A percentile compares a stretch with the other conserved stretches of the same genome.
phyloP scores from a whole-genome alignment of 2,113 vertebrate genomes.

The Alouatta palliata region DNA sequence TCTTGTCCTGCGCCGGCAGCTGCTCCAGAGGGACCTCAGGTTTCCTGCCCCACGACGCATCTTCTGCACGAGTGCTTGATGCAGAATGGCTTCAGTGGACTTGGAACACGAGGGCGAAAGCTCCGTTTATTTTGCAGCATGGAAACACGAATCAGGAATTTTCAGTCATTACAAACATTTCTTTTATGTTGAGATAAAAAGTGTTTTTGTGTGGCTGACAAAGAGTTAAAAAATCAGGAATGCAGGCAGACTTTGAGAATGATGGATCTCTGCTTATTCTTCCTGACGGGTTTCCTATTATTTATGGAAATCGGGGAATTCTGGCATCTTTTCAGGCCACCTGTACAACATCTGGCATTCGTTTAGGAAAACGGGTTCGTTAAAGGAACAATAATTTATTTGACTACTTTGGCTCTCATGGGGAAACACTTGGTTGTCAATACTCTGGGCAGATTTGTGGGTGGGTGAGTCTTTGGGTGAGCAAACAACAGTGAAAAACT shows the following conservation, averaged over 20 bases:
- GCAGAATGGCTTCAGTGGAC: accelerated
- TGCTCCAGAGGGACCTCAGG: background rate
- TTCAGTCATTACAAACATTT: accelerated
- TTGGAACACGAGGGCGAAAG: accelerated
- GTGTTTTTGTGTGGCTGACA: background rate
- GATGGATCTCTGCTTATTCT: conserved; percentile 45
- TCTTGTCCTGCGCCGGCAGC: background rate
- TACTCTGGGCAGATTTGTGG: conserved; percentile 49
- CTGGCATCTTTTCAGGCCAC: conserved; percentile 79
- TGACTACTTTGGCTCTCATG: conserved; percentile 55
- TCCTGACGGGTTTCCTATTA: conserved; percentile 72
- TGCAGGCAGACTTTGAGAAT: conserved; percentile 62
- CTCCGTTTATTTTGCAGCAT: accelerated
- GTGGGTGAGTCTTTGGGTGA: background rate
- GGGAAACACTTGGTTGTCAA: conserved; percentile 66
- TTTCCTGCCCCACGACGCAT: accelerated
- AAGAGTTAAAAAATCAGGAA: conserved; percentile 82
- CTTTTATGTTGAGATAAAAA: background rate
- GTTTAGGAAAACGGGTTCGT: conserved; percentile 66
- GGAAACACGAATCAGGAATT: background rate
- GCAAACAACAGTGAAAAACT: background rate
- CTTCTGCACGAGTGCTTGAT: accelerated
- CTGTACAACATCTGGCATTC: conserved; percentile 82
- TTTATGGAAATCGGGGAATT: conserved; percentile 76
- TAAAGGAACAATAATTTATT: conserved; percentile 76